phyloP scores from a whole-genome alignment of 2,888 invertebrate genomes.

The Phyllotreta cruciferae region DNA sequence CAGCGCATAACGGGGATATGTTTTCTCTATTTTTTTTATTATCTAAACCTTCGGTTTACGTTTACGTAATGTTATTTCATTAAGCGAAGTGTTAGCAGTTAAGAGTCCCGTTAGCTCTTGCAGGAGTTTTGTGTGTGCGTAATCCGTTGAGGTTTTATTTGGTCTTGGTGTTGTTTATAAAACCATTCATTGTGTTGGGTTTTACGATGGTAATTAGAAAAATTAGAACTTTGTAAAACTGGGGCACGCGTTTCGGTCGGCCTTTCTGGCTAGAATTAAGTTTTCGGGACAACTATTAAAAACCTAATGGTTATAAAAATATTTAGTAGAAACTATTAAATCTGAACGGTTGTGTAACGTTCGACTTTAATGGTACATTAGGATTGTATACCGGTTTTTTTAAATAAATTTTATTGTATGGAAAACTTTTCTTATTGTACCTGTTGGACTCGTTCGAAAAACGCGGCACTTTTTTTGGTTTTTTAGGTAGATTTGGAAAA shows the following conservation, averaged over 20 bases:
- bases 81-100: slow-evolving; percentile 7
- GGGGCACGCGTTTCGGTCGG: not conserved
- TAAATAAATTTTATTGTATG: too few species aligned
- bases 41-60: slow-evolving; percentile 13
- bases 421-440: too few species aligned
- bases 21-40: slow-evolving; percentile 17
- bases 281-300: too few species aligned
- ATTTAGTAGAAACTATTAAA: too few species aligned
- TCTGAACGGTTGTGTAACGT: too few species aligned
- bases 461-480: too few species aligned
- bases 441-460: too few species aligned
- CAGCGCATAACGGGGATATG: slow-evolving; percentile 8
- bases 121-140: not conserved
- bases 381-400: too few species aligned
- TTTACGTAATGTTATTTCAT: slow-evolving; percentile 12
- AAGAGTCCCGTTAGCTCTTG: not conserved
- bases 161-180: slow-evolving; percentile 7
- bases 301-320: too few species aligned
- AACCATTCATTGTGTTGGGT: slow-evolving; percentile 4
- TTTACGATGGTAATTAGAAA: slow-evolving; percentile 13
- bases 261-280: not conserved
- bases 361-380: too few species aligned
- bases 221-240: not conserved
- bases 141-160: slow-evolving; percentile 8
- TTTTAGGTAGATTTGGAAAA: too few species aligned